Conservation (phyloP, 2,113 vertebrate genomes). For the Microtus richardsoni region DNA sequence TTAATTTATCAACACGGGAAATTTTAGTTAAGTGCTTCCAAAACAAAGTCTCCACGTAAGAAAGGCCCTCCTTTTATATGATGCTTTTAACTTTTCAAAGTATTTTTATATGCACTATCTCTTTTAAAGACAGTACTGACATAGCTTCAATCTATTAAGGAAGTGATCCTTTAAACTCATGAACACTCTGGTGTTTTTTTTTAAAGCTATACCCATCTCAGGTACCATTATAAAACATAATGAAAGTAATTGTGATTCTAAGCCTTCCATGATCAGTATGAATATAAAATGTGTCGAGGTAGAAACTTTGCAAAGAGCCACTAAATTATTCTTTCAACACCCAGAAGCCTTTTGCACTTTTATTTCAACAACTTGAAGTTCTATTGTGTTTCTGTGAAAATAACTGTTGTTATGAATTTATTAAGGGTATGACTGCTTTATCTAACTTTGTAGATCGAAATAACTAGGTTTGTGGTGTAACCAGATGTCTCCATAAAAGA, state of each 20-base stretch:
- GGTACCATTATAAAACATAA: constrained; percentile 65
- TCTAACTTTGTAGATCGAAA: constrained; percentile 53
- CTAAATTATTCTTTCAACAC: constrained; percentile 58
- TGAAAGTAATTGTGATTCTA: constrained; percentile 62
- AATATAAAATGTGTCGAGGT: constrained; percentile 53
- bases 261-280: constrained; percentile 53
- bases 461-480: background rate
- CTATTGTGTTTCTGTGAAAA: constrained; percentile 55
- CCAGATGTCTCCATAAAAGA: constrained; percentile 4
- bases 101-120: constrained; percentile 75
- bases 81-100: constrained; percentile 77
- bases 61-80: constrained; percentile 70
- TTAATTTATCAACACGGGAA: constrained; percentile 74
- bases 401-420: constrained; percentile 41
- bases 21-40: constrained; percentile 77
- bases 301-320: constrained; percentile 45
- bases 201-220: constrained; percentile 55
- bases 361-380: constrained; percentile 53
- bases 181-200: constrained; percentile 62
- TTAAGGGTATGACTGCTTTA: background rate
- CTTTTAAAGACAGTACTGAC: constrained; percentile 74
- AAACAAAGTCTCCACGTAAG: constrained; percentile 53
- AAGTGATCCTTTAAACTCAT: constrained; percentile 76
- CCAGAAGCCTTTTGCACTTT: constrained; percentile 43
- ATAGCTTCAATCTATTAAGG: constrained; percentile 68